Evolutionary conservation across 2,797 vertebrate species (phyloP).

Genomic region (Varecia variegata): DNA sequence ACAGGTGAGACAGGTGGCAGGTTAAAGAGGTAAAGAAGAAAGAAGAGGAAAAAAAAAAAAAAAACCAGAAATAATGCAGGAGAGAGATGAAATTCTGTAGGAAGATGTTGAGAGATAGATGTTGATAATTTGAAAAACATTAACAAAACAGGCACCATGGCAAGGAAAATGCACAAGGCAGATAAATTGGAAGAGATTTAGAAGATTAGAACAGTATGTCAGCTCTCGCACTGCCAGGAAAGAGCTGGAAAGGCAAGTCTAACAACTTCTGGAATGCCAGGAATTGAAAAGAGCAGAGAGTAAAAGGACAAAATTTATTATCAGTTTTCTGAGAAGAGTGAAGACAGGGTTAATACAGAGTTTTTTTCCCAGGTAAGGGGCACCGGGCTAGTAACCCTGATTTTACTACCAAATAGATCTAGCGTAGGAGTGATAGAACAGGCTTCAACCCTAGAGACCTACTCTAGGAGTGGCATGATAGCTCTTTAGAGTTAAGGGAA

Average conservation of each 20-base stretch:
- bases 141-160: neutral
- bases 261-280: constrained; percentile 60
- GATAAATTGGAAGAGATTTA: neutral
- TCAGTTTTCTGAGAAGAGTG: constrained; percentile 47
- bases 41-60: neutral
- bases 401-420: constrained; percentile 75
- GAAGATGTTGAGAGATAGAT: neutral
- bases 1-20: neutral
- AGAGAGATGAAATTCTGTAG: neutral
- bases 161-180: neutral
- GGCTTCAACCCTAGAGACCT: constrained; percentile 62
- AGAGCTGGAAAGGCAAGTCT: constrained; percentile 38
- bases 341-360: constrained; percentile 66
- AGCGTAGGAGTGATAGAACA: constrained; percentile 45
- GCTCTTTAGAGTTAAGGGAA: constrained; percentile 66
- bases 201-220: neutral
- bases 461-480: constrained; percentile 53
- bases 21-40: neutral
- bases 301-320: constrained; percentile 60
- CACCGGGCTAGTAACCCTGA: constrained; percentile 67
- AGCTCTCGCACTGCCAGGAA: neutral
- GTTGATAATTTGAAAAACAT: constrained; percentile 13
- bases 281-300: constrained; percentile 60
- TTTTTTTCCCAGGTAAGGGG: constrained; percentile 40
- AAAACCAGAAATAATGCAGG: neutral